phyloP scores from a whole-genome alignment of 2,888 invertebrate genomes.

The Thereva nobilitata region DNA sequence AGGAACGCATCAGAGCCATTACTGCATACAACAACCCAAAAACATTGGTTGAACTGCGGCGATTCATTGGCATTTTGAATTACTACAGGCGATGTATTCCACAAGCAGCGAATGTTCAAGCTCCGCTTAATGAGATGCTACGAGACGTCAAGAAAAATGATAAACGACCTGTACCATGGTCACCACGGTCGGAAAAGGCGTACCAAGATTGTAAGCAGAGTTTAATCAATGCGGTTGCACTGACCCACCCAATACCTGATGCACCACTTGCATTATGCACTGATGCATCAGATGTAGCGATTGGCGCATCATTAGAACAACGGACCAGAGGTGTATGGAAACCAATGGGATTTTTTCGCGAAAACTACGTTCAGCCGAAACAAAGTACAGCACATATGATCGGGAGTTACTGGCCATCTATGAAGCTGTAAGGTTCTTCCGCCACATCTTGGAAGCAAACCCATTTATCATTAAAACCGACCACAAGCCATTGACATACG shows the following conservation, averaged over 20 bases:
- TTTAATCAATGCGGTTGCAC: neutral
- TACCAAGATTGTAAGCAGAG: neutral
- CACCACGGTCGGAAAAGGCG: neutral
- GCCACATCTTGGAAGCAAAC: no score
- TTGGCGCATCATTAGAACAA: neutral
- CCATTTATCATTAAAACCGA: no score
- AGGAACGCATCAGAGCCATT: neutral
- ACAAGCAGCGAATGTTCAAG: neutral
- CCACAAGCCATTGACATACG: no score
- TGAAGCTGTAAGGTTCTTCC: no score
- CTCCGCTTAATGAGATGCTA: neutral
- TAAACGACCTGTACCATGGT: no score
- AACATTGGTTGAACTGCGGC: neutral
- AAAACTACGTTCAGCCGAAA: neutral
- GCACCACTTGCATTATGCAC: no score
- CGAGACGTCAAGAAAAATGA: no score
- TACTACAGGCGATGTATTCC: neutral
- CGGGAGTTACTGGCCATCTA: no score
- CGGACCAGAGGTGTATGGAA: neutral
- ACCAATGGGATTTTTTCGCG: conserved; percentile 3
- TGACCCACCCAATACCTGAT: neutral
- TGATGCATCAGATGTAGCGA: neutral
- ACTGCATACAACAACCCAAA: neutral
- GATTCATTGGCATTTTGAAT: neutral
- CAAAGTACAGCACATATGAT: neutral